Base-by-base conservation (phyloP, 2,888 invertebrate species). In the Torymus tubicola region DNA sequence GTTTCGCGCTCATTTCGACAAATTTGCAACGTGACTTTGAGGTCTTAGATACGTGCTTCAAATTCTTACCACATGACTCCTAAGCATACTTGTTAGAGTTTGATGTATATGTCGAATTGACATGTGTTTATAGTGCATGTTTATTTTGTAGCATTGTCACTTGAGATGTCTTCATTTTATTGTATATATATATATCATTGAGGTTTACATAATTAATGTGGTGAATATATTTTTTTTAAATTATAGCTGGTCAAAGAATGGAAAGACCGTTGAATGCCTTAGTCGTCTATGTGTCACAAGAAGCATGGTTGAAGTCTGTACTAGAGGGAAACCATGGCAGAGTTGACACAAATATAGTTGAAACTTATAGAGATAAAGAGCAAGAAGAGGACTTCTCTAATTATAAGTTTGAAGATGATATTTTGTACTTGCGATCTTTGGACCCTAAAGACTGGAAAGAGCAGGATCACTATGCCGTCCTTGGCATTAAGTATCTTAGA, bases 401-500 rank as follows among this genome's bases (percentile, higher is more conserved):
- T 71, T 92, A 92, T 84, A 91, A 92, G 76, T 93, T 93, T 85
- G 93, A 95, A 83, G 96, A 95, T 85, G 96, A 97, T 91, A 93
- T 97, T 11, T 94, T 94, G 78, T 97, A 96, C 90, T 92, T 99
- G 82, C 93, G 96, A 84, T 96, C 96, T 81, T 92, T 99, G 84
- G 97, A 99, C 91, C 99, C 99, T 2, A 98, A 96, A 90, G 96
- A 98, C 87, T 99, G 98, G 98, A 99, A 98, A 92, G 95, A 96
- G 87, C 99, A 99, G 92, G 99, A 99, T 91, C 99, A 99, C 91
- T 99, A 99, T 91, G 96, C 96, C 57, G 98, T 99, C 16, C 92
- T 99, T 81, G 99, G 99, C 71, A 93, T 99, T 86, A 95, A 94
- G 86, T 94, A 95, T 82, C 91, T 96, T 71, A 94, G 99, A 80